Base-by-base conservation (phyloP, 1,140 invertebrate species). In the Scaptomyza montana region DNA sequence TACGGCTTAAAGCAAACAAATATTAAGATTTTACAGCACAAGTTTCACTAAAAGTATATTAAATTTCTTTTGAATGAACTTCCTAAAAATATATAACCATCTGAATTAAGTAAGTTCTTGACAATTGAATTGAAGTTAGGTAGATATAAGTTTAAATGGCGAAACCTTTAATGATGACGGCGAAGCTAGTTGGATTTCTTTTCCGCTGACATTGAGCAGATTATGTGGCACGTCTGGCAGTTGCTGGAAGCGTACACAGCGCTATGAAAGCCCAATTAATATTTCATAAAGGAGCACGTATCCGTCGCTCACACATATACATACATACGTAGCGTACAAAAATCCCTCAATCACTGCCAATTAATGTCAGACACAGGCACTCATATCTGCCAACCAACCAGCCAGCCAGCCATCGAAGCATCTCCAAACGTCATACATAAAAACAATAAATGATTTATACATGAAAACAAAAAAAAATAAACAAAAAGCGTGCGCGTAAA, bases 271-370 rank as follows among this genome's bases (percentile, higher is more conserved):
- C 67, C 84, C 84, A 89, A 89, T 89, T 89, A 89, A 89, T 89
- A 89, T 89, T 89, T 89, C 85, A 89, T 89, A 89, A 89, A 89
- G 84, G 73, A 80, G 78, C 82, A 86, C 78, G 81, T 87, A 78
- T 80, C 70, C 80, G 71, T 80, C 36, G 53, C 50, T 46, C 63
- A 77, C 41, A 64, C 41, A 64, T 8, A 53, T 33, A 69, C 10
- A 53, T 25, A 67, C 9, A 63, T 36, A 49, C 8, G 16, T 45
- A 70, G 77, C 74, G 73, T 51, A 84, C 73, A 89, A 89, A 86
- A 89, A 89, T 89, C 84, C 84, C 84, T 89, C 84, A 89, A 89
- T 89, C 84, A 89, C 84, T 89, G 84, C 84, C 84, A 89, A 89
- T 89, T 89, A 89, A 89, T 89, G 84, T 89, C 84, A 89, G 84